Evolutionary conservation across 2,888 invertebrate genomes (phyloP).

Genomic region (Calameuta pallipes): DNA sequence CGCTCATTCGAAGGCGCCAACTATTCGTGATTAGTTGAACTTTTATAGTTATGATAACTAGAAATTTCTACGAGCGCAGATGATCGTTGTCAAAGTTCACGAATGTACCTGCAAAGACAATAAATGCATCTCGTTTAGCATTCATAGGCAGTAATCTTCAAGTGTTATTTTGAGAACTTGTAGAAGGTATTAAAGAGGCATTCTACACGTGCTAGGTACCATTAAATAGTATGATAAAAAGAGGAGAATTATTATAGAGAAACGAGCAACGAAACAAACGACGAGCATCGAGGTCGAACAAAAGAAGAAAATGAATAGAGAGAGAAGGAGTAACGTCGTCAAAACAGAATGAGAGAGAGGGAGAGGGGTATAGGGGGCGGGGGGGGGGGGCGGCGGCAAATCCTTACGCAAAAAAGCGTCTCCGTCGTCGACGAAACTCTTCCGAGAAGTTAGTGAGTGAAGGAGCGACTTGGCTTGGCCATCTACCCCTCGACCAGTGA

Average conservation of each 20-base stretch:
- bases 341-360: neutral
- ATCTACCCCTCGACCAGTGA: neutral
- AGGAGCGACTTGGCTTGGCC: neutral
- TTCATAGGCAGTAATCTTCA: neutral
- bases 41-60: no score
- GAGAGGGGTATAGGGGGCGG: neutral
- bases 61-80: neutral
- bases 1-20: no score
- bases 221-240: neutral
- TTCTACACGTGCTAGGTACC: neutral
- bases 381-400: slow-evolving; percentile 5
- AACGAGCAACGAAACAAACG: slow-evolving; percentile 15
- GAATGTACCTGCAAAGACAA: neutral
- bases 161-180: neutral
- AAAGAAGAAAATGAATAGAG: neutral
- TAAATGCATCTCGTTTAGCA: neutral
- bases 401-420: slow-evolving; percentile 52
- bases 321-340: neutral
- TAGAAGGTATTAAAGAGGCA: neutral
- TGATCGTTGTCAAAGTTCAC: neutral
- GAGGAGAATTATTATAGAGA: slow-evolving; percentile 3
- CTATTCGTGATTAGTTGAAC: no score
- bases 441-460: slow-evolving; percentile 45
- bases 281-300: neutral
- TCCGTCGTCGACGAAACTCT: slow-evolving; percentile 50